Evolutionary conservation across 2,888 invertebrate species (phyloP).

Genomic region (Litoditis marina): DNA sequence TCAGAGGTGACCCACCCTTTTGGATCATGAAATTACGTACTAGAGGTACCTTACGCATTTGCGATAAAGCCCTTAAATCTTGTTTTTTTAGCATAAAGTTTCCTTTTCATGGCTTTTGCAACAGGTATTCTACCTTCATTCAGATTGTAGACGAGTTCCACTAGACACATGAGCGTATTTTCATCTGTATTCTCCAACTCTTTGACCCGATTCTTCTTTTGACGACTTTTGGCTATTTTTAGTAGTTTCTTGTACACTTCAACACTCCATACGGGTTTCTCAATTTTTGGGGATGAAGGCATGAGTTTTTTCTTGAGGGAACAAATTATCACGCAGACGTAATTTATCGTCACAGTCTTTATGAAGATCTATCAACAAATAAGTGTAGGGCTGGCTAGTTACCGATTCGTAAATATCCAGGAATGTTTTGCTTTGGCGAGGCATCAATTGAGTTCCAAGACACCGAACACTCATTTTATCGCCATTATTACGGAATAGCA

Average conservation of each 20-base stretch:
- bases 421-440: too few species aligned
- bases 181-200: not conserved
- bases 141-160: not conserved
- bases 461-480: too few species aligned
- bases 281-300: too few species aligned
- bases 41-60: not conserved
- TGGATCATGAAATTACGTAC: constrained; percentile 9
- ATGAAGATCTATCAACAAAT: too few species aligned
- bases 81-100: not conserved
- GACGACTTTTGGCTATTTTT: not conserved
- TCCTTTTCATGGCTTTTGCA: not conserved
- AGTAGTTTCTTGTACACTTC: not conserved
- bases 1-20: constrained; percentile 7
- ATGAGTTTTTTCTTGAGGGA: too few species aligned
- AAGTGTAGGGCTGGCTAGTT: too few species aligned
- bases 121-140: not conserved
- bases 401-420: too few species aligned
- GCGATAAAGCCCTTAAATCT: not conserved
- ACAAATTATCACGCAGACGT: too few species aligned
- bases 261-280: not conserved
- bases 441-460: too few species aligned
- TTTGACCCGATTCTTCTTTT: not conserved
- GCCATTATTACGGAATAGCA: too few species aligned
- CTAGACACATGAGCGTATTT: not conserved
- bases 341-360: too few species aligned